Evolutionary conservation across 2,888 invertebrate species (phyloP).

Genomic region (Epirrita christyi): DNA sequence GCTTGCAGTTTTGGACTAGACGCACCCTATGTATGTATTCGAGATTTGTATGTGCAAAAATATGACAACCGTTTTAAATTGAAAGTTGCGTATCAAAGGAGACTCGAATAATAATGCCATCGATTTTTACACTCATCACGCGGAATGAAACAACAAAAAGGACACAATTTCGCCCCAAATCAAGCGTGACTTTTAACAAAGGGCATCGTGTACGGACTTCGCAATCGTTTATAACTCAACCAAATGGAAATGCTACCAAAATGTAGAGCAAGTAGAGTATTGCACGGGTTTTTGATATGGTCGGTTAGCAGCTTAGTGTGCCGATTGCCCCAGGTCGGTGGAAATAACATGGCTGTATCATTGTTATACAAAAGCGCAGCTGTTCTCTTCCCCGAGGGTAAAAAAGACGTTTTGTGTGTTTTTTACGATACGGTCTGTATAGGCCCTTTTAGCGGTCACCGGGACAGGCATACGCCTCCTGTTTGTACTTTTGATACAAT

Average conservation of each 20-base stretch:
- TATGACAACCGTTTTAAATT: constrained; percentile 45
- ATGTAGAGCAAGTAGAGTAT: constrained; percentile 25
- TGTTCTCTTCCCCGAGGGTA: constrained; percentile 79
- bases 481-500: constrained; percentile 59
- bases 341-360: constrained; percentile 80
- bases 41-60: constrained; percentile 30
- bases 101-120: constrained; percentile 54
- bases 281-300: constrained; percentile 44
- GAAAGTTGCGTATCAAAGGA: constrained; percentile 29
- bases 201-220: constrained; percentile 65
- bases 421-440: constrained; percentile 64
- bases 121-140: constrained; percentile 77
- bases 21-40: neutral
- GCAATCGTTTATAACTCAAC: constrained; percentile 64
- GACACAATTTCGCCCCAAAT: constrained; percentile 80
- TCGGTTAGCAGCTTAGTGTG: constrained; percentile 61
- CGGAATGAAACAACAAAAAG: constrained; percentile 79
- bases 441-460: constrained; percentile 78
- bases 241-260: constrained; percentile 44
- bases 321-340: constrained; percentile 75
- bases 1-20: no score
- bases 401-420: constrained; percentile 78
- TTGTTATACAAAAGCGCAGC: constrained; percentile 82
- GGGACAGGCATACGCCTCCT: constrained; percentile 66
- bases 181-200: constrained; percentile 81